A percentile compares a stretch with the other conserved stretches of the same genome.
phyloP scores from a whole-genome alignment of 2,888 invertebrate genomes.

The Lamproptera curius region DNA sequence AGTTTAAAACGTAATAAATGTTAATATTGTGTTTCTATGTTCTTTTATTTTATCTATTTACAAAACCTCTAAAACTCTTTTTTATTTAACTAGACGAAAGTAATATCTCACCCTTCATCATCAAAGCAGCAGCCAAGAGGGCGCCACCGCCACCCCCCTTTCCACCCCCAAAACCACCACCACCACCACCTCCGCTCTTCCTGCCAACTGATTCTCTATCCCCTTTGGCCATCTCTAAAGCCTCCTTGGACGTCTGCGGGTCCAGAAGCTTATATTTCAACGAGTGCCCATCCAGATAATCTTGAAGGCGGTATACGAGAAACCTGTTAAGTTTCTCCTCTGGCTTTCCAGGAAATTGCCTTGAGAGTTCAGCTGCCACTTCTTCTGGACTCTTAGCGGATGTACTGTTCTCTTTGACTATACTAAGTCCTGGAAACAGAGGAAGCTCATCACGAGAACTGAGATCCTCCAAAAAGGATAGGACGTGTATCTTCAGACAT shows the following conservation, averaged over 20 bases:
- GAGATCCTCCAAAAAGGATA: constrained; percentile 86
- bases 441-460: constrained; percentile 83
- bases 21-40: no score
- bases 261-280: constrained; percentile 85
- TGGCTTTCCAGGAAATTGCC: constrained; percentile 87
- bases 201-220: constrained; percentile 64
- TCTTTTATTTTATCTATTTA: no score
- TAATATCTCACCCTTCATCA: constrained; percentile 82
- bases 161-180: constrained; percentile 40
- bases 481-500: constrained; percentile 87
- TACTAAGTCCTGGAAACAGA: constrained; percentile 86
- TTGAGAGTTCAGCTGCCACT: constrained; percentile 82
- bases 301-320: constrained; percentile 81
- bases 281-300: constrained; percentile 85
- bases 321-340: constrained; percentile 87
- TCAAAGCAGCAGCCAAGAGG: constrained; percentile 76
- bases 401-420: constrained; percentile 81
- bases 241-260: constrained; percentile 77
- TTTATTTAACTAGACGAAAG: no score
- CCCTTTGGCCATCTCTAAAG: constrained; percentile 67
- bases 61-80: no score
- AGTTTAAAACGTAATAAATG: no score
- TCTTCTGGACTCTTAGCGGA: constrained; percentile 74
- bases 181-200: constrained; percentile 66
- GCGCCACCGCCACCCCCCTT: constrained; percentile 52